Conservation (phyloP, 1,140 invertebrate species). For the Drosophila athabasca region DNA sequence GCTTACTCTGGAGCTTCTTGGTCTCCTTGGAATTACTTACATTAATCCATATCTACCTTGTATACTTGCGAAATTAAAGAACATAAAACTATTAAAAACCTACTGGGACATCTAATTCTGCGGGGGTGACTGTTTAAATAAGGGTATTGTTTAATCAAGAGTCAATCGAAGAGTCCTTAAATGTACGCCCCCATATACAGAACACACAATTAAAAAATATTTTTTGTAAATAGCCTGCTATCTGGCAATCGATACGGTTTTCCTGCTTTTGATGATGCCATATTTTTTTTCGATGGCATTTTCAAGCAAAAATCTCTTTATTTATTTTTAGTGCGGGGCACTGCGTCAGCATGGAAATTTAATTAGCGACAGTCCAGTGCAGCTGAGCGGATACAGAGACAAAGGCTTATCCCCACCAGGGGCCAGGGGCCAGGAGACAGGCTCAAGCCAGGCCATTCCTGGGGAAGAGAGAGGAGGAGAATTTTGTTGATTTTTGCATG, state of each 20-base stretch:
- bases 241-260: slow-evolving; percentile 38
- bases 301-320: slow-evolving; percentile 53
- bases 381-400: slow-evolving; percentile 27
- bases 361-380: slow-evolving; percentile 74
- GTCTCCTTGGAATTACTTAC: no score
- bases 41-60: no score
- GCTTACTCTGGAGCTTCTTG: no score
- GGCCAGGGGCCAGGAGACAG: not conserved
- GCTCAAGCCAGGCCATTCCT: slow-evolving; percentile 19
- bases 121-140: no score
- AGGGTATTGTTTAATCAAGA: no score
- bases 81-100: no score
- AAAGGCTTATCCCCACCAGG: no score
- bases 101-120: no score
- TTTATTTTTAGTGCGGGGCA: slow-evolving; percentile 73
- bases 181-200: no score
- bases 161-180: no score
- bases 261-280: slow-evolving; percentile 12
- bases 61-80: no score
- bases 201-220: slow-evolving; percentile 1
- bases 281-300: slow-evolving; percentile 25
- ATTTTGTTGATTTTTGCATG: slow-evolving; percentile 63
- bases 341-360: slow-evolving; percentile 77
- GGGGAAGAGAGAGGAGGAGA: not conserved
- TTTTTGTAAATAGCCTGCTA: slow-evolving; percentile 34